Conservation (phyloP, 2,888 invertebrate species). For the Meloe dianella region DNA sequence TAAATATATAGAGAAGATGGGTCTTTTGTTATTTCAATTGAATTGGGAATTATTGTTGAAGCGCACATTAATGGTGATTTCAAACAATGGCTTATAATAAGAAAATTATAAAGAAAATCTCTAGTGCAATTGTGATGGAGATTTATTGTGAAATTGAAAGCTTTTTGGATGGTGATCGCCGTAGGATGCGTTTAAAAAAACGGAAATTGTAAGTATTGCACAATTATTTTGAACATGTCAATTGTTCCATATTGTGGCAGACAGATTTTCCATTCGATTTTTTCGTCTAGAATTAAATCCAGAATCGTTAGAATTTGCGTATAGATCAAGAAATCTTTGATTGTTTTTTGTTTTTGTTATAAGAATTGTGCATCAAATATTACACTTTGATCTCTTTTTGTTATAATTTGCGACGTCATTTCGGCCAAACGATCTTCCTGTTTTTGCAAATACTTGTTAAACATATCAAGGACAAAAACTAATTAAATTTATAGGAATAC, state of each 20-base stretch:
- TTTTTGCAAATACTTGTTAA: too few relatives aligned
- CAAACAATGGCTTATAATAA: background rate
- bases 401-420: too few relatives aligned
- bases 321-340: too few relatives aligned
- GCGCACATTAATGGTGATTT: background rate
- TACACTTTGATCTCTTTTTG: too few relatives aligned
- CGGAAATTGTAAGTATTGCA: constrained; percentile 27
- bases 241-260: background rate
- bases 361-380: too few relatives aligned
- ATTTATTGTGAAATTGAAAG: constrained; percentile 27
- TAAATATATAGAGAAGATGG: background rate
- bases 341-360: too few relatives aligned
- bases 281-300: background rate
- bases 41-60: background rate
- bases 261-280: background rate
- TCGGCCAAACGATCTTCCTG: too few relatives aligned
- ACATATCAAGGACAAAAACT: too few relatives aligned
- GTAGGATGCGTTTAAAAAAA: constrained; percentile 25
- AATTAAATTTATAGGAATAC: too few relatives aligned
- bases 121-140: constrained; percentile 18
- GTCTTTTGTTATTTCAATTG: background rate
- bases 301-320: too few relatives aligned
- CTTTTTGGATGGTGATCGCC: constrained; percentile 13
- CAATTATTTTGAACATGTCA: constrained; percentile 2
- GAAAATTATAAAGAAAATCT: constrained; percentile 20